Percentiles rank a stretch among this genome's conserved stretches.
phyloP scores from a whole-genome alignment of 2,113 vertebrate genomes.

The Uropsilus gracilis region DNA sequence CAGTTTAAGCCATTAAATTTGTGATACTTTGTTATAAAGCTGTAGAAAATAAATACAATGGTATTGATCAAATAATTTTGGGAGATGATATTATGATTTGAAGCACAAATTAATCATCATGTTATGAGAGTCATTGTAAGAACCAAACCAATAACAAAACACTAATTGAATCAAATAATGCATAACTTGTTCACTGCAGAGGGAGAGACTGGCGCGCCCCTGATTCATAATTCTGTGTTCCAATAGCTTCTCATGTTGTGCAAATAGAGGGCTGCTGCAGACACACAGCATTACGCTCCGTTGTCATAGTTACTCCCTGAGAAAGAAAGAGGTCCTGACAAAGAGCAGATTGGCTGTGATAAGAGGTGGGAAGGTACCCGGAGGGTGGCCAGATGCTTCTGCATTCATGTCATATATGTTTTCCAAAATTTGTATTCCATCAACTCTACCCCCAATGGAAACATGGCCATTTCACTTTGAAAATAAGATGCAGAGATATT shows the following conservation, averaged over 20 bases:
- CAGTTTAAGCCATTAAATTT: neutral
- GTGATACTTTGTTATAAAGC: neutral
- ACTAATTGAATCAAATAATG: neutral
- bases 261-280: neutral
- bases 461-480: neutral
- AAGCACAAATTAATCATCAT: neutral
- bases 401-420: neutral
- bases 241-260: neutral
- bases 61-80: neutral
- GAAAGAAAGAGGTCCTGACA: slow-evolving; percentile 51
- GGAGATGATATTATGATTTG: neutral
- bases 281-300: neutral
- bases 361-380: neutral
- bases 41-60: neutral
- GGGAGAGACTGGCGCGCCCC: neutral
- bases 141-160: neutral
- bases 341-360: slow-evolving; percentile 60
- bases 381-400: slow-evolving; percentile 53
- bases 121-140: neutral
- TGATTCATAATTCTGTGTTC: slow-evolving; percentile 43
- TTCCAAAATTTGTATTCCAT: slow-evolving; percentile 8
- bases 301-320: slow-evolving; percentile 63
- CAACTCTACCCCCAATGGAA: neutral
- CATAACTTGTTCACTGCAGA: neutral
- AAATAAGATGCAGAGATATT: slow-evolving; percentile 10